Base-by-base conservation (phyloP, 2,113 vertebrate species). In the Epinephelus lanceolatus region DNA sequence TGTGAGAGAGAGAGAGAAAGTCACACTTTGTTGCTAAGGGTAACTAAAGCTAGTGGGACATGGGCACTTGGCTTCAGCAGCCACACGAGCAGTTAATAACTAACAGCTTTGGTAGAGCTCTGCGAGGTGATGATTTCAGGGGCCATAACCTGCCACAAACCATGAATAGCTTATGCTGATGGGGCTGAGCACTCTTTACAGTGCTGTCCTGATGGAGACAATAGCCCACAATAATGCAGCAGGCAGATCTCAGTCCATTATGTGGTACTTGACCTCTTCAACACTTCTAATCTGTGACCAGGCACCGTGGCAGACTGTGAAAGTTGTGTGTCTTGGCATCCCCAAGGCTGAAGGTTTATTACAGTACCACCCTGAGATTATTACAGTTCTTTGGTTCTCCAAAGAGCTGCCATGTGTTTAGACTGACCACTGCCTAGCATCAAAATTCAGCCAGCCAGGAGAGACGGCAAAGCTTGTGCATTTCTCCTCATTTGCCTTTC, bases 291-390 rank as follows among this genome's bases (percentile, higher is more conserved):
- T 79, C 66, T 81, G 78, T 67, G 56, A 88, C 68, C 25, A 68
- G 23, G 79, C 78, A 59, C 55, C 60, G n/a, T 47, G n/a, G 69
- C 51, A 37, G 61, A 74, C 71, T 57, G 60, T 25, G 69, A 74
- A 71, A 69, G 60, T 73, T 67, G 49, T 82, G 69, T 78, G 71
- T 74, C 45, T 71, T 83, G 76, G 86, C 83, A 25, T 63, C 27
- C 79, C 63, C 61, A 52, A 83, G 69, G 33, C 69, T 27, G 56
- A 52, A 47, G 45, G 52, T 85, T 81, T 81, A 74, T 70, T 71
- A 76, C 77, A 79, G 78, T 62, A 67, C 66, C 81, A 88, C 83
- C 70, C 71, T 73, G 73, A 84, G 68, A 79, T 91, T 89, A 91
- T 87, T 90, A 78, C 80, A 80, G 78, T 81, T 55, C 70, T 83